These are phyloP conservation scores for Furnarius figulus DNA, from an alignment of 2,113 vertebrate species.

Conservation along the genomic window DNA sequence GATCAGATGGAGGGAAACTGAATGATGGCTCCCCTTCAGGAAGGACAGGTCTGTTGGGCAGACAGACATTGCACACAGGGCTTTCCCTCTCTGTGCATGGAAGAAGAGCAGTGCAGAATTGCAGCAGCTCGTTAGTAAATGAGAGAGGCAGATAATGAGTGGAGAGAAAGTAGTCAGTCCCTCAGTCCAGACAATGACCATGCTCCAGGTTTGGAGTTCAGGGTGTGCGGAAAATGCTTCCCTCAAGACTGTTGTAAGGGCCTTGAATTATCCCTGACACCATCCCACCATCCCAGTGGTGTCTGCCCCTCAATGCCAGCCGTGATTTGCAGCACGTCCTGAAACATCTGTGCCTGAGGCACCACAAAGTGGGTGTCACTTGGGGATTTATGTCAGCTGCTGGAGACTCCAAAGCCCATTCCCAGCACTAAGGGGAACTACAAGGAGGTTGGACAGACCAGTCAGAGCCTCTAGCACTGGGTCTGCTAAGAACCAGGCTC, in stretches of 20 bases:
- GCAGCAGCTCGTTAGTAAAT: neutral
- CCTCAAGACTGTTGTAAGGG: neutral
- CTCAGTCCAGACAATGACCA: neutral
- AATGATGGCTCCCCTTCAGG: neutral
- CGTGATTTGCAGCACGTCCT: neutral
- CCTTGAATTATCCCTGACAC: neutral
- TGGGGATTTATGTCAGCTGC: neutral
- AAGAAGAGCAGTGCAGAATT: neutral
- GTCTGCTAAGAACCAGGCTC: neutral
- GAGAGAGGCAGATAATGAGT: neutral
- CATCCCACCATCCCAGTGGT: neutral
- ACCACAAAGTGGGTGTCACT: neutral
- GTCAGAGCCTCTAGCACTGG: neutral
- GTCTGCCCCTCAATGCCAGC: neutral
- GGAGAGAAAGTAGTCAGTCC: neutral
- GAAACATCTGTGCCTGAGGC: rapidly evolving
- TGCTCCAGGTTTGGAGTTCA: rapidly evolving
- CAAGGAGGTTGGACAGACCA: neutral
- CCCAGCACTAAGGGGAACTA: neutral
- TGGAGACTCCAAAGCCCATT: neutral
- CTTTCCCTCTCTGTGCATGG: neutral
- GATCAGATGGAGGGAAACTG: neutral
- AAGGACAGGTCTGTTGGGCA: neutral
- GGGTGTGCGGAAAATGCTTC: neutral
- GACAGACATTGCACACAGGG: neutral